phyloP scores from a whole-genome alignment of 2,888 invertebrate genomes.

The Polymixis lichenea region DNA sequence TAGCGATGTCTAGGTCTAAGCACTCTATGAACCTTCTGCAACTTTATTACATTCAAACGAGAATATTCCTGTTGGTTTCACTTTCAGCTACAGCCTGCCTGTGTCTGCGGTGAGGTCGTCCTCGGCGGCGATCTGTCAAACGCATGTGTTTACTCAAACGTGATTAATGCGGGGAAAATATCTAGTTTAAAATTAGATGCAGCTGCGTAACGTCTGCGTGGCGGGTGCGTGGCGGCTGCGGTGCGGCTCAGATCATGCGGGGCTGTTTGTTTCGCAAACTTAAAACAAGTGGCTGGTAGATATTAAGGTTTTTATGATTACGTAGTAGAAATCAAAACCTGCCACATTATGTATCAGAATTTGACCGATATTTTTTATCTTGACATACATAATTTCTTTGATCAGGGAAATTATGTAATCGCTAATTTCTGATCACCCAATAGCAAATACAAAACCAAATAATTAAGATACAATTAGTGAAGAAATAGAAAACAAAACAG shows the following conservation, averaged over 20 bases:
- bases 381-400: neutral
- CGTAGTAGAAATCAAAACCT: slow-evolving; percentile 6
- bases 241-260: neutral
- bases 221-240: neutral
- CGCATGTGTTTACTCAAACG: slow-evolving; percentile 56
- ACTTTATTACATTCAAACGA: neutral
- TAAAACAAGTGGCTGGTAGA: neutral
- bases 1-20: neutral
- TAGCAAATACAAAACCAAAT: neutral
- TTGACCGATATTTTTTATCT: slow-evolving; percentile 3
- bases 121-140: slow-evolving; percentile 51
- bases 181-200: slow-evolving; percentile 33
- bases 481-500: slow-evolving; percentile 10
- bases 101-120: slow-evolving; percentile 36
- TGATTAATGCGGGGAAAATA: slow-evolving; percentile 57
- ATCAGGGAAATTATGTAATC: slow-evolving; percentile 12
- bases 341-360: neutral
- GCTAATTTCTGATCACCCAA: neutral
- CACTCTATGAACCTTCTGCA: slow-evolving; percentile 23
- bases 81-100: slow-evolving; percentile 31
- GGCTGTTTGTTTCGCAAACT: neutral
- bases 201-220: slow-evolving; percentile 10
- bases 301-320: neutral
- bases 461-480: slow-evolving; percentile 19
- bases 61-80: slow-evolving; percentile 39